Base-by-base conservation (phyloP, 2,113 vertebrate genomes). In the Halcyon senegalensis region DNA sequence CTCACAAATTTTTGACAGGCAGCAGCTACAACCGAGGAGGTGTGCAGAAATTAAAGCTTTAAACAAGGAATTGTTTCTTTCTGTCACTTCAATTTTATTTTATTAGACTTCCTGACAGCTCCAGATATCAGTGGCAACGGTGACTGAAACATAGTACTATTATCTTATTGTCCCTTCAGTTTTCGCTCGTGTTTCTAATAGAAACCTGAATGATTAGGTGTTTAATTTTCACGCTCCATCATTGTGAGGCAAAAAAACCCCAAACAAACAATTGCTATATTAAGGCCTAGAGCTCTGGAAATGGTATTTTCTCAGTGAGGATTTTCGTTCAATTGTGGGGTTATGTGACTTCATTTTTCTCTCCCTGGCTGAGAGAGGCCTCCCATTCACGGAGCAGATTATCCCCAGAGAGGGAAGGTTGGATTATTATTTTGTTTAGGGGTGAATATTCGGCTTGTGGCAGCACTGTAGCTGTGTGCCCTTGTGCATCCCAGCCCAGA, bases 131-230 rank as follows among this genome's bases (percentile, higher is more conserved):
- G 75, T 74, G 66, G 68, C 75, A 89, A 76, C 5, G 3, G 64
- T 56, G 63, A 74, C 63, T 92, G 84, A 90, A 92, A 56, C 30
- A 27, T 4, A 55, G 35, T 20, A 23, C 43, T 76, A 67, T 91
- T 95, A 79, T 75, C 79, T 69, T 77, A 75, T 82, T 91, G 86
- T 95, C 86, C 78, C 56, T 96, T 88, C 89, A 43, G 70, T 74
- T 89, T 96, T 93, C 70, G 20, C 69, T 67, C 43, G 19, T 83
- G 58, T 75, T 92, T 92, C 93, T 96, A 90, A 85, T 31, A 80
- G 75, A 86, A 95, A 87, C 64, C 44, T 92, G 93, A 93, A 88
- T 76, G 35, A 94, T 92, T 46, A 84, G 69, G 23, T 84, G 50
- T 87, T 97, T 85, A 90, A 93, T 77, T 95, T 91, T 46, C 91